Percentiles rank a stretch among this genome's conserved stretches.
These are phyloP conservation scores for Diploscapter pachys DNA, from an alignment of 1,140 invertebrate species.

Conservation along the genomic window DNA sequence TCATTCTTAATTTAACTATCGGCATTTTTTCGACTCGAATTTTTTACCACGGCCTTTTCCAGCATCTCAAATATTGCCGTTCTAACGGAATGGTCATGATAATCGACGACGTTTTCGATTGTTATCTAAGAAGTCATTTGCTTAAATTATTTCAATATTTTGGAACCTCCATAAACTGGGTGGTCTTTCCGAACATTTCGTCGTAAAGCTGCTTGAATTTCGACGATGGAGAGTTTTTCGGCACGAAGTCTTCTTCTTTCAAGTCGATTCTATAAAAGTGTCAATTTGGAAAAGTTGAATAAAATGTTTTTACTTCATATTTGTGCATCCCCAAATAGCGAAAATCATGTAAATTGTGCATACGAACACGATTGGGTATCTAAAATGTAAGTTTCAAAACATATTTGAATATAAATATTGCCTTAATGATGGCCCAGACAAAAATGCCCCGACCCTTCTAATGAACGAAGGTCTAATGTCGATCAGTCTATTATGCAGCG, in stretches of 20 bases:
- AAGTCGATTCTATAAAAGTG: slow-evolving; percentile 22
- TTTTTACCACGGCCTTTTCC: slow-evolving; percentile 29
- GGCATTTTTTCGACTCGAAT: neutral
- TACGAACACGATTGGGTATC: slow-evolving; percentile 33
- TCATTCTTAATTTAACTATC: slow-evolving; percentile 12
- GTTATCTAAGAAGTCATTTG: neutral
- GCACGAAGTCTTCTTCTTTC: slow-evolving; percentile 33
- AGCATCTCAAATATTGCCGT: slow-evolving; percentile 29
- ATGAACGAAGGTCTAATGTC: slow-evolving; percentile 25
- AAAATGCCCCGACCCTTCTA: slow-evolving; percentile 21
- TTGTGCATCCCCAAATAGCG: slow-evolving; percentile 32
- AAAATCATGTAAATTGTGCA: slow-evolving; percentile 35
- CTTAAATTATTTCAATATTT: too few species aligned
- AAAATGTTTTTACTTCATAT: neutral
- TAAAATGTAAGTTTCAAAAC: slow-evolving; percentile 1
- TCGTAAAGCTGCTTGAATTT: slow-evolving; percentile 25
- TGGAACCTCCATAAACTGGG: slow-evolving; percentile 28
- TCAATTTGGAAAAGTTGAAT: neutral
- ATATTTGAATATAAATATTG: too few species aligned
- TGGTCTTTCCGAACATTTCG: slow-evolving; percentile 23
- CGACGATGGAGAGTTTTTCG: neutral
- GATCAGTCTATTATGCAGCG: slow-evolving; percentile 32
- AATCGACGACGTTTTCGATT: slow-evolving; percentile 30
- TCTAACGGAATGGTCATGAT: slow-evolving; percentile 24
- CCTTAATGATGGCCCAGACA: slow-evolving; percentile 1